These are phyloP conservation scores for Cotesia congregata DNA, from an alignment of 2,888 invertebrate species.

Conservation along the genomic window DNA sequence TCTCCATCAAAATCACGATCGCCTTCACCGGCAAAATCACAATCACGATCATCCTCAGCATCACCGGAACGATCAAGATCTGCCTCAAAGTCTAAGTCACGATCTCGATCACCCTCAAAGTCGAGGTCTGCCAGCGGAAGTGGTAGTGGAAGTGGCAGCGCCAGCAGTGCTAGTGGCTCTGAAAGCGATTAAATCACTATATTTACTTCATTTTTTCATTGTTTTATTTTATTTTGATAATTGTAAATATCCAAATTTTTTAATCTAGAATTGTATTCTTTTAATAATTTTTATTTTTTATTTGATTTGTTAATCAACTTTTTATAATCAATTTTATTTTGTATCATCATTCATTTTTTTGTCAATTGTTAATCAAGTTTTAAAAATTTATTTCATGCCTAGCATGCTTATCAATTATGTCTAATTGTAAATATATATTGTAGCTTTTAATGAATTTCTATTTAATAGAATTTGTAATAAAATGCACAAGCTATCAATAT, in stretches of 20 bases:
- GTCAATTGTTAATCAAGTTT: too few species aligned
- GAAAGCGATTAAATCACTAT: constrained; percentile 58
- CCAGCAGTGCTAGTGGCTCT: constrained; percentile 60
- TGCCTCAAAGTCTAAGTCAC: constrained; percentile 58
- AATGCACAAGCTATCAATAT: too few species aligned
- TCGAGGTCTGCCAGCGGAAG: constrained; percentile 60
- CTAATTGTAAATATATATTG: too few species aligned
- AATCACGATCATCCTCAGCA: constrained; percentile 54
- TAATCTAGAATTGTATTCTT: neutral
- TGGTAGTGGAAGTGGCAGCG: constrained; percentile 63
- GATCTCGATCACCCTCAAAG: constrained; percentile 55
- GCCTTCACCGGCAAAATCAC: constrained; percentile 55
- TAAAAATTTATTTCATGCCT: too few species aligned
- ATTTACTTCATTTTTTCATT: neutral
- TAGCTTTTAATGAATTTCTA: too few species aligned
- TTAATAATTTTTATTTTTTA: too few species aligned
- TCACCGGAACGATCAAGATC: constrained; percentile 59
- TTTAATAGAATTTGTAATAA: too few species aligned
- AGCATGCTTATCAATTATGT: too few species aligned
- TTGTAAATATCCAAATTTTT: neutral
- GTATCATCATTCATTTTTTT: too few species aligned
- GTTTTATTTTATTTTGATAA: neutral
- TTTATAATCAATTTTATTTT: too few species aligned
- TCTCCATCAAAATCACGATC: constrained; percentile 58
- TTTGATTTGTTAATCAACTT: too few species aligned